These are phyloP conservation scores for Ancistrus triradiatus DNA, from an alignment of 2,113 vertebrate species.

Conservation along the genomic window DNA sequence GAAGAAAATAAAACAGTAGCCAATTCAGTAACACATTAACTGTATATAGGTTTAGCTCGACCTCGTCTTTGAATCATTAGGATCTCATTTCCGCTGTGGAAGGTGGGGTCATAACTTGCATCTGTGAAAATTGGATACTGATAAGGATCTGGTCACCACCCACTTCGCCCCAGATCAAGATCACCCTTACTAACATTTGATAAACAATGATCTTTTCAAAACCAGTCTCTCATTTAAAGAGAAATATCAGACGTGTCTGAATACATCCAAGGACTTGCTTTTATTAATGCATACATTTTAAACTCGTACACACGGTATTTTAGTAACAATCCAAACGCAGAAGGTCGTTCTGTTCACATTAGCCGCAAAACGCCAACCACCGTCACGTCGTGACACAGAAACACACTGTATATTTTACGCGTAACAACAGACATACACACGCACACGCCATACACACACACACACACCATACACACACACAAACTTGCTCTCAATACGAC, in stretches of 20 bases:
- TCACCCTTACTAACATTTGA: background rate
- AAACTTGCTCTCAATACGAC: slow-evolving; percentile 1
- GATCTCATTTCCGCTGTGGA: no score
- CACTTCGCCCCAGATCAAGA: no score
- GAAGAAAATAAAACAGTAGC: no score
- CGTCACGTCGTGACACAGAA: slow-evolving; percentile 9
- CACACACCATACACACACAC: background rate
- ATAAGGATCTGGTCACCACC: no score
- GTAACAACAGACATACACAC: background rate
- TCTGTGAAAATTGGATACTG: no score
- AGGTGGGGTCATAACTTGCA: no score
- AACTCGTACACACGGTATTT: slow-evolving; percentile 41
- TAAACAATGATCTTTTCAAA: background rate
- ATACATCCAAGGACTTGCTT: slow-evolving; percentile 44
- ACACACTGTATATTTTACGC: slow-evolving; percentile 5
- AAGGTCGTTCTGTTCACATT: slow-evolving; percentile 21
- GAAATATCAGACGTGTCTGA: background rate
- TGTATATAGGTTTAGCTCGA: no score
- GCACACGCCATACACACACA: background rate
- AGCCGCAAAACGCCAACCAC: slow-evolving; percentile 13
- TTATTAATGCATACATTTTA: slow-evolving; percentile 44
- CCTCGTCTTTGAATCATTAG: no score
- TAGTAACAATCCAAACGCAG: slow-evolving; percentile 32
- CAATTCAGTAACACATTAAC: no score
- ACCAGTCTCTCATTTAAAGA: background rate